Percentiles rank a stretch among this genome's conserved stretches.
These are phyloP conservation scores for Pseudolaguvia tuberculata DNA, from an alignment of 2,113 vertebrate species.

Conservation along the genomic window DNA sequence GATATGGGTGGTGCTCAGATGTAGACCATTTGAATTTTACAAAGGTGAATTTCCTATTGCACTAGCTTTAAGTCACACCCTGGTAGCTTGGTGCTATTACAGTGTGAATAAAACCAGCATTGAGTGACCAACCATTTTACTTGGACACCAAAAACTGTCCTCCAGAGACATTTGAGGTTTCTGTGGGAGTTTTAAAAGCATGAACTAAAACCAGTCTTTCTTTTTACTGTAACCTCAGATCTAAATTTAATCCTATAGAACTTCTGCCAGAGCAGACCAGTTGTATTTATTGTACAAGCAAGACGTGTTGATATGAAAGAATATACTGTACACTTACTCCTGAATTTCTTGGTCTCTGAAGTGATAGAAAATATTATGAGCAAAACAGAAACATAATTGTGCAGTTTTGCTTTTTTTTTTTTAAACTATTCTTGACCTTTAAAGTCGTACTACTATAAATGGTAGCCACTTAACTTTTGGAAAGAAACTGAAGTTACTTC, in stretches of 20 bases:
- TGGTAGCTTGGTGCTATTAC: constrained; percentile 48
- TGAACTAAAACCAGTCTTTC: constrained; percentile 61
- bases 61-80: constrained; percentile 40
- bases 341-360: background rate
- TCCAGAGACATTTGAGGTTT: constrained; percentile 67
- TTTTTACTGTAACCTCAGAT: constrained; percentile 59
- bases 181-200: constrained; percentile 61
- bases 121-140: constrained; percentile 64
- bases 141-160: constrained; percentile 58
- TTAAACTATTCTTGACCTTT: background rate
- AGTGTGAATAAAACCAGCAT: constrained; percentile 60
- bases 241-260: constrained; percentile 55
- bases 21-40: background rate
- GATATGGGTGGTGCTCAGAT: background rate
- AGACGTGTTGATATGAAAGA: constrained; percentile 12
- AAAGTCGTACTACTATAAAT: background rate
- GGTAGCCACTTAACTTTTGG: background rate
- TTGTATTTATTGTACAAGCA: constrained; percentile 15
- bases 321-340: background rate
- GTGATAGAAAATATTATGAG: background rate
- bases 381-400: background rate
- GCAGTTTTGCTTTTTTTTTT: too few relatives aligned
- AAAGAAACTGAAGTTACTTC: background rate
- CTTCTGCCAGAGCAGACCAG: constrained; percentile 50
- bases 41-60: constrained; percentile 23